Conservation (phyloP, 2,113 vertebrate species). For the Rhinogobius similis region DNA sequence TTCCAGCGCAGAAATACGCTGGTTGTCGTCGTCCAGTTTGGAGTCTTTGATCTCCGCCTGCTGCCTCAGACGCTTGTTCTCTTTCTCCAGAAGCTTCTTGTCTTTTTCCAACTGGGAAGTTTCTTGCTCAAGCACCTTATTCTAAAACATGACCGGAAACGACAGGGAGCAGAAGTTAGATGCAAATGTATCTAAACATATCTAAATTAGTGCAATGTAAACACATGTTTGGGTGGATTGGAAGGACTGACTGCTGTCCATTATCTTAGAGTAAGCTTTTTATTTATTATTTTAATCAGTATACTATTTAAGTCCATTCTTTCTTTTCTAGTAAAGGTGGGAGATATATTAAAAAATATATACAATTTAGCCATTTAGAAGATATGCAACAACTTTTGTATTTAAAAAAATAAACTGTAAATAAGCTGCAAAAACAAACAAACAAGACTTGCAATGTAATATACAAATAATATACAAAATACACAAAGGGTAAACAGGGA, state of each 20-base stretch:
- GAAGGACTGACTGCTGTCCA: constrained; percentile 8
- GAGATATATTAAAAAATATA: too few relatives aligned
- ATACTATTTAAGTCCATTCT: too few relatives aligned
- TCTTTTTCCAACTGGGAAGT: constrained; percentile 93
- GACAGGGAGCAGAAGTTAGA: constrained; percentile 19
- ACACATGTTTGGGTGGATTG: constrained; percentile 21
- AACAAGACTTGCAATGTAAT: too few relatives aligned
- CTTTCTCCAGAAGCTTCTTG: constrained; percentile 96
- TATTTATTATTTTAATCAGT: too few relatives aligned
- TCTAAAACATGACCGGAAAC: constrained; percentile 44
- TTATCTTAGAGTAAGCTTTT: too few relatives aligned
- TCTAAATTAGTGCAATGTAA: constrained; percentile 15
- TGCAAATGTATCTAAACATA: constrained; percentile 20
- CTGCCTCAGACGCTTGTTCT: constrained; percentile 94
- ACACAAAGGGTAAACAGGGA: too few relatives aligned
- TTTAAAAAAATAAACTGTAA: too few relatives aligned
- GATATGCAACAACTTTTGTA: too few relatives aligned
- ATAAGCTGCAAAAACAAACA: too few relatives aligned
- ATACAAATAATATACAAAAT: too few relatives aligned
- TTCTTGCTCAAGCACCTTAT: constrained; percentile 90
- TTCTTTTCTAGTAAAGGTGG: too few relatives aligned
- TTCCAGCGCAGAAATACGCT: constrained; percentile 87
- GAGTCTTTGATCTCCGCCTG: constrained; percentile 95
- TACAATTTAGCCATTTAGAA: too few relatives aligned
- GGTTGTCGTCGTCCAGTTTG: constrained; percentile 90